These are phyloP conservation scores for Helicoverpa zea DNA, from an alignment of 1,140 invertebrate genomes.

Conservation along the genomic window DNA sequence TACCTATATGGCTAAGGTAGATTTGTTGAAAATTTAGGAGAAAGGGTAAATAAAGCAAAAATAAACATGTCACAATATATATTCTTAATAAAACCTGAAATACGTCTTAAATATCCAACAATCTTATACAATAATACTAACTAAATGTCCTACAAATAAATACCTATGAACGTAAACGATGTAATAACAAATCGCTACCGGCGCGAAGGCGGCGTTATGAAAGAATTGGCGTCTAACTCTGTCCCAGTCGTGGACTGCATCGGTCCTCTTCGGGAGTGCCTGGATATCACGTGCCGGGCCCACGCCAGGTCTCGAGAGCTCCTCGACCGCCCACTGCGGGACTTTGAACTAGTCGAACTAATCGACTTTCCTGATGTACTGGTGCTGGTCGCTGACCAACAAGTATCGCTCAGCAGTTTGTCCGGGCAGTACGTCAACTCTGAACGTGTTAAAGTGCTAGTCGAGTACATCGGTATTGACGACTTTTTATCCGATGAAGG, in stretches of 20 bases:
- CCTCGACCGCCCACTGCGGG: conserved; percentile 59
- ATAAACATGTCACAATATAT: conserved; percentile 49
- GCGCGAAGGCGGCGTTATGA: conserved; percentile 64
- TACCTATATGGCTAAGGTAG: no score
- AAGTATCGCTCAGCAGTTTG: conserved; percentile 57
- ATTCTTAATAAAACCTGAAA: conserved; percentile 55
- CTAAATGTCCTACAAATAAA: conserved; percentile 56
- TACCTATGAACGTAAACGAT: conserved; percentile 45
- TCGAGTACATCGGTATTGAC: conserved; percentile 60
- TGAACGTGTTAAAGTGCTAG: conserved; percentile 66
- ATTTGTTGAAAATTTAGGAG: no score
- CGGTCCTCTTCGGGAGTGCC: conserved; percentile 55
- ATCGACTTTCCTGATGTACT: conserved; percentile 60
- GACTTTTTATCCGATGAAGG: conserved; percentile 19
- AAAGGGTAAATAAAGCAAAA: neutral
- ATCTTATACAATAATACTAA: conserved; percentile 57
- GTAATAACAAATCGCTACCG: conserved; percentile 44
- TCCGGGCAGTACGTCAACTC: conserved; percentile 58
- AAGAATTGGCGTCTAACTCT: conserved; percentile 69
- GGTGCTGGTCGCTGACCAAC: conserved; percentile 64
- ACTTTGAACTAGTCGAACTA: conserved; percentile 66
- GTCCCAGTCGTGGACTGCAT: conserved; percentile 67
- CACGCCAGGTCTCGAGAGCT: conserved; percentile 72
- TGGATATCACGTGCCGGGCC: conserved; percentile 70
- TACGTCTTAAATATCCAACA: conserved; percentile 61